A percentile compares a stretch with the other conserved stretches of the same genome.
Evolutionary conservation across 1,140 invertebrate genomes (phyloP).

Genomic region (Drosophila simulans): DNA sequence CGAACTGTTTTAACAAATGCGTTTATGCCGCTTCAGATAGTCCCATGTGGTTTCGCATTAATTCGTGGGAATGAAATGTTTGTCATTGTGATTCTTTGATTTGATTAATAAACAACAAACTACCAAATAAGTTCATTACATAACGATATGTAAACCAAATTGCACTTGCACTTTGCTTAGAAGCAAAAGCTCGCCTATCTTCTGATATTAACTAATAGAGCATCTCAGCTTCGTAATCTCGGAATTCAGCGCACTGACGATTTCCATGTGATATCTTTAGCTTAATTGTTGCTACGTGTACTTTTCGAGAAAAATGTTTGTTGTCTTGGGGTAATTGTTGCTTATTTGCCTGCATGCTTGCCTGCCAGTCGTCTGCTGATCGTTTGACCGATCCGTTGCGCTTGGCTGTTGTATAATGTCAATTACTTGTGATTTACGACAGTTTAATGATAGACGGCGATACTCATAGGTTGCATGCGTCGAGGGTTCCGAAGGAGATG

Average conservation of each 20-base stretch:
- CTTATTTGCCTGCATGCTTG: conserved; percentile 64
- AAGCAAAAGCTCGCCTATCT: no score
- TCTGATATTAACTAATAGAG: neutral
- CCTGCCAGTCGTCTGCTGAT: conserved; percentile 10
- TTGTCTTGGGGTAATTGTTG: conserved; percentile 74
- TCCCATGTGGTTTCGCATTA: conserved; percentile 15
- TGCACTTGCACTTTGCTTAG: no score
- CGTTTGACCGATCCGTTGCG: conserved; percentile 27
- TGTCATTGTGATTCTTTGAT: neutral
- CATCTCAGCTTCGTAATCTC: neutral
- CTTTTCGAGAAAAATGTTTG: conserved; percentile 60
- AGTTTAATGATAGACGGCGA: conserved; percentile 75
- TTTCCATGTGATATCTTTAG: conserved; percentile 61
- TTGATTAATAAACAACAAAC: neutral
- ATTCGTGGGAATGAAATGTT: conserved; percentile 6
- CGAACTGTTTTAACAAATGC: conserved; percentile 38
- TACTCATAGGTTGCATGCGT: conserved; percentile 45
- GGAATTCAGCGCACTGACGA: neutral
- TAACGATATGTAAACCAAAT: no score
- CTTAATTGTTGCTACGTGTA: conserved; percentile 77
- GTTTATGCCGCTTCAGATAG: conserved; percentile 9
- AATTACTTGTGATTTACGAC: conserved; percentile 83
- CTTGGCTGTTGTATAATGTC: conserved; percentile 77
- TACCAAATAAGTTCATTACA: neutral
- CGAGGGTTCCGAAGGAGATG: neutral